These are phyloP conservation scores for Anneissia japonica DNA, from an alignment of 35 echinoderm and acorn worm genomes.

Conservation along the genomic window DNA sequence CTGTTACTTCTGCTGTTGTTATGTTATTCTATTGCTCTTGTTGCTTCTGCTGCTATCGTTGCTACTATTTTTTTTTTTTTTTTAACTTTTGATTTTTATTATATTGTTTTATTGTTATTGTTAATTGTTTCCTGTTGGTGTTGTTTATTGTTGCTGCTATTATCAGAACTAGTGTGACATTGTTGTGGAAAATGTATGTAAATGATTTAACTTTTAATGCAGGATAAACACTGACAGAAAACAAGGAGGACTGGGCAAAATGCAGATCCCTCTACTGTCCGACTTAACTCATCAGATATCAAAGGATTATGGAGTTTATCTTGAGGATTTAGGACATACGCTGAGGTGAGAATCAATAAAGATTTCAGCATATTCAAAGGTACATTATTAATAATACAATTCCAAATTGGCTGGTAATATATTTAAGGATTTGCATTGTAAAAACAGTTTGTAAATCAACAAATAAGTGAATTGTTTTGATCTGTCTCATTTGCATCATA, in stretches of 20 bases:
- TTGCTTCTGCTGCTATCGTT: no score
- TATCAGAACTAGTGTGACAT: no score
- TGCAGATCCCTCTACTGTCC: slow-evolving; percentile 80
- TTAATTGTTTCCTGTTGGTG: no score
- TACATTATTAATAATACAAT: neutral
- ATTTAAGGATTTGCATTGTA: neutral
- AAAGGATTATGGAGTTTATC: slow-evolving; percentile 84
- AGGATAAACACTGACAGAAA: slow-evolving; percentile 96
- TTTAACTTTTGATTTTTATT: no score
- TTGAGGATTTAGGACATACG: slow-evolving; percentile 93
- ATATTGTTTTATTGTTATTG: no score
- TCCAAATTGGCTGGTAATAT: neutral
- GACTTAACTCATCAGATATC: slow-evolving; percentile 97
- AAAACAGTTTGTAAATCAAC: neutral
- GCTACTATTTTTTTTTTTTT: no score
- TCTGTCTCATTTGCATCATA: neutral
- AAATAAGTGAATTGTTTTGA: neutral
- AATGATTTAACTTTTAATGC: neutral
- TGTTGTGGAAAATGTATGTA: no score
- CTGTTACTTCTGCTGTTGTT: no score
- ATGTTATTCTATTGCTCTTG: no score
- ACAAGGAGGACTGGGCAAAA: slow-evolving; percentile 89
- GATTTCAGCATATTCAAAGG: neutral
- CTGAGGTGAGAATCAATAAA: slow-evolving; percentile 49
- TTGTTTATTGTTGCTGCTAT: no score